Evolutionary conservation across 1,140 invertebrate species (phyloP), one percentile per base, ranked within the genome.

Genomic region (Lordiphosa stackelbergi): DNA sequence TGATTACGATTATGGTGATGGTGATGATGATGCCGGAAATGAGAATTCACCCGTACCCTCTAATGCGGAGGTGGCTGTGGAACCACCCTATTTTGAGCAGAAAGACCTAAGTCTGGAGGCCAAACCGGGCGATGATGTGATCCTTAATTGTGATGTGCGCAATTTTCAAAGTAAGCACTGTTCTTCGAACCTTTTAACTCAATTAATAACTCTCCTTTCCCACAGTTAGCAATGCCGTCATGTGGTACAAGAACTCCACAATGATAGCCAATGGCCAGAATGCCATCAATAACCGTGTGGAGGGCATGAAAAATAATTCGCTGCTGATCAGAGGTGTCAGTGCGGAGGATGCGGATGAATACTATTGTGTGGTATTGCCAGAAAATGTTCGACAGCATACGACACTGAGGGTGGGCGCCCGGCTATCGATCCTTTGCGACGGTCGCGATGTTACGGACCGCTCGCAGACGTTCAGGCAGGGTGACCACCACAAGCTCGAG

Each of bases 371-470:
- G 28, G 66, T 87, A 5, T 51, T 85, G 52, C 86, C 86, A 3
- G 54, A 85, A 37, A 59, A 52, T 10, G 69, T 85, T 48, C 54
- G 48, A 36, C 70, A 84, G 41, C 66, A 71, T 9, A 78, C 78
- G 7, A 46, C 16, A 24, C 48, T 87, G 45, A 47, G 37, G 51
- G 77, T 73, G 49, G 69, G 65, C 48, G 66, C 55, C 37, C 66
- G 74, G 46, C 65, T 65, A 8, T 69, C 58, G 53, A 86, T 87
- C 60, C 60, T 69, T 40, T 86, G 72, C 63, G 77, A 87, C 73
- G 86, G 63, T 65, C 75, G 73, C 55, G 85, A 87, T 55, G 66
- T 85, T 5, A 74, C 85, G 49, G 78, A 85, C 61, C 73, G 69
- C 2, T 72, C 70, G 63, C 68, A 87, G 62, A 85, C 81, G 57